Conservation (phyloP, 2,888 invertebrate species). For the Pinctada fucata region DNA sequence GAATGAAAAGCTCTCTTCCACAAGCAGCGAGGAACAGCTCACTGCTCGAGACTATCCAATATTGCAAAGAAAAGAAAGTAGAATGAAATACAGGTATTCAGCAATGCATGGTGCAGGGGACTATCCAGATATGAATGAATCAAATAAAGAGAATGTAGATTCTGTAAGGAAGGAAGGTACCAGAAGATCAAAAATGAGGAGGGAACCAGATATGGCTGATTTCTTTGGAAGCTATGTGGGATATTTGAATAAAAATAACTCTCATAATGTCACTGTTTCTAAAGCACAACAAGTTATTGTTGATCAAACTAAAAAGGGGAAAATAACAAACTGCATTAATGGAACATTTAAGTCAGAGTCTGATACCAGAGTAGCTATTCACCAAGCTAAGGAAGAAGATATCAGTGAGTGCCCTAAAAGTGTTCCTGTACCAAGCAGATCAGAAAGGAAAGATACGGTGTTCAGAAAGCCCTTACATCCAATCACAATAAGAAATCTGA, state of each 20-base stretch:
- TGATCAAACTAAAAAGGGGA: background rate
- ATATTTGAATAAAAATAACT: background rate
- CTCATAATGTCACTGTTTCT: background rate
- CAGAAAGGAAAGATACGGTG: background rate
- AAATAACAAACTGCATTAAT: background rate
- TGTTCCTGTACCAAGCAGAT: background rate
- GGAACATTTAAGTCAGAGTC: background rate
- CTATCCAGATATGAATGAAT: constrained; percentile 3
- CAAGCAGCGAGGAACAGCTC: background rate
- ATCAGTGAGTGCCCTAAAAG: background rate
- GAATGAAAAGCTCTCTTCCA: background rate
- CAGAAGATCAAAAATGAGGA: background rate
- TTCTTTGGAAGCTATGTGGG: background rate
- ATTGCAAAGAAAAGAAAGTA: background rate
- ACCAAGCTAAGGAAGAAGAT: background rate
- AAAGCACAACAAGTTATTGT: background rate
- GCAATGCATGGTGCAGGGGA: background rate
- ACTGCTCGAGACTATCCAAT: background rate
- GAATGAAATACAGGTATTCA: background rate
- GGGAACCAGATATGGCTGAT: background rate
- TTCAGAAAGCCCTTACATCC: constrained; percentile 15
- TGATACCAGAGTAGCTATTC: no score
- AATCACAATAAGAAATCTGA: constrained; percentile 9
- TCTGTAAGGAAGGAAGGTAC: background rate
- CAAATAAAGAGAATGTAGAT: constrained; percentile 22